A percentile compares a stretch with the other conserved stretches of the same genome.
Evolutionary conservation across 1,140 invertebrate species (phyloP).

Genomic region (Gryllus bimaculatus): DNA sequence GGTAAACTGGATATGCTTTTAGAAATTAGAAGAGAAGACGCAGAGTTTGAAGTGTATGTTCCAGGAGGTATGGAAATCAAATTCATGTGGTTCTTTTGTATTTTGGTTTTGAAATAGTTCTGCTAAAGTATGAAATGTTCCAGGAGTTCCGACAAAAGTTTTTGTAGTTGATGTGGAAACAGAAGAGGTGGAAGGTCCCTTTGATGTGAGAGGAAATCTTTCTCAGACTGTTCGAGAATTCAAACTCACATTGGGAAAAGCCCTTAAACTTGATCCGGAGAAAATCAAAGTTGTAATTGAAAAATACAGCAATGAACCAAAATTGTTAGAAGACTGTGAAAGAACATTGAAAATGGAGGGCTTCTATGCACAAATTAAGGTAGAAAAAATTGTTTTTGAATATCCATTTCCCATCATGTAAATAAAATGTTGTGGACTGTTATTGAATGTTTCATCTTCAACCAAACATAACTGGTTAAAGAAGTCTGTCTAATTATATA

Average conservation of each 20-base stretch:
- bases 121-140: slow-evolving; percentile 14
- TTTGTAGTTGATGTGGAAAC: slow-evolving; percentile 50
- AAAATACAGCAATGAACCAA: slow-evolving; percentile 39
- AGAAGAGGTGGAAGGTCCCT: slow-evolving; percentile 51
- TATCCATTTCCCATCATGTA: too few relatives aligned
- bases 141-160: slow-evolving; percentile 51
- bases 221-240: slow-evolving; percentile 49
- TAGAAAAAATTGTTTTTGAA: slow-evolving; percentile 24
- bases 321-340: slow-evolving; percentile 39
- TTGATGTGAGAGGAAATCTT: slow-evolving; percentile 47
- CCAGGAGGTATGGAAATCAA: slow-evolving; percentile 42
- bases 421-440: too few relatives aligned
- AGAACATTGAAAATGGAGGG: slow-evolving; percentile 40
- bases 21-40: slow-evolving; percentile 54
- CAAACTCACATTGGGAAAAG: slow-evolving; percentile 44
- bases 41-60: slow-evolving; percentile 53
- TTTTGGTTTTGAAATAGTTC: slow-evolving; percentile 18
- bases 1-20: slow-evolving; percentile 54
- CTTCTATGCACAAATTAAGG: slow-evolving; percentile 44
- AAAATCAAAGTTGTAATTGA: slow-evolving; percentile 43
- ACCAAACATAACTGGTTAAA: too few relatives aligned
- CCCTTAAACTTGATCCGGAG: slow-evolving; percentile 37
- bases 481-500: neutral
- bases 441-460: too few relatives aligned
- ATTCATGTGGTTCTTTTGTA: neutral